A percentile compares a stretch with the other conserved stretches of the same genome.
These are phyloP conservation scores for Oncopodura yosiiana DNA, from an alignment of 1,140 invertebrate species.

Conservation along the genomic window DNA sequence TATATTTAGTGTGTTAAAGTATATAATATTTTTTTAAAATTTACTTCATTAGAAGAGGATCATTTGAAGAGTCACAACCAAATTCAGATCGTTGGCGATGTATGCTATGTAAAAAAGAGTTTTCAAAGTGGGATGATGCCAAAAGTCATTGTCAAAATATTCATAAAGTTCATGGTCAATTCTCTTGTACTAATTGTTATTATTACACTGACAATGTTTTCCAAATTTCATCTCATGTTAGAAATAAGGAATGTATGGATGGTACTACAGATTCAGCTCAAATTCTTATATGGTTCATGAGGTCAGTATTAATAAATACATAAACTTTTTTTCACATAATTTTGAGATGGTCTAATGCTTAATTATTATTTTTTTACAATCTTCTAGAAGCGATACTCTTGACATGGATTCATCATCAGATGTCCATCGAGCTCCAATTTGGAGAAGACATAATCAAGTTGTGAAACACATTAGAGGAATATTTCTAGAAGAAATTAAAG, in stretches of 20 bases:
- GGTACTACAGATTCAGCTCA: not conserved
- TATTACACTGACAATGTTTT: constrained; percentile 48
- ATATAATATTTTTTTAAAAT: too few relatives aligned
- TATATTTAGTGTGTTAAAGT: too few relatives aligned
- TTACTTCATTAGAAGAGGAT: constrained; percentile 6
- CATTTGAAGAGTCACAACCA: constrained; percentile 6
- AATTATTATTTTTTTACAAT: too few relatives aligned
- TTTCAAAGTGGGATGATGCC: constrained; percentile 50
- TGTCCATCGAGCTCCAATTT: constrained; percentile 50
- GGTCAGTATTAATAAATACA: constrained; percentile 5
- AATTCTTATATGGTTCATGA: constrained; percentile 17
- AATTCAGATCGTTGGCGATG: constrained; percentile 52
- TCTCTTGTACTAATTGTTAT: constrained; percentile 53
- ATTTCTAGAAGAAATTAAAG: constrained; percentile 44
- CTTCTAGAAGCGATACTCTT: constrained; percentile 6
- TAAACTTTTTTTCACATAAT: not conserved
- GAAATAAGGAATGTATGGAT: constrained; percentile 30
- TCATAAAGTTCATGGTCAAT: constrained; percentile 55
- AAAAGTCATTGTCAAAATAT: constrained; percentile 46
- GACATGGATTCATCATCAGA: constrained; percentile 20
- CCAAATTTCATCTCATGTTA: constrained; percentile 50
- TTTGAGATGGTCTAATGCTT: not conserved
- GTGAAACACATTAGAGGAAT: constrained; percentile 53
- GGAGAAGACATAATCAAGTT: constrained; percentile 47
- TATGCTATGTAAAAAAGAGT: constrained; percentile 53